Evolutionary conservation across 1,140 invertebrate genomes (phyloP), one percentile per base, ranked within the genome.

Genomic region (Tyrophagus putrescentiae): DNA sequence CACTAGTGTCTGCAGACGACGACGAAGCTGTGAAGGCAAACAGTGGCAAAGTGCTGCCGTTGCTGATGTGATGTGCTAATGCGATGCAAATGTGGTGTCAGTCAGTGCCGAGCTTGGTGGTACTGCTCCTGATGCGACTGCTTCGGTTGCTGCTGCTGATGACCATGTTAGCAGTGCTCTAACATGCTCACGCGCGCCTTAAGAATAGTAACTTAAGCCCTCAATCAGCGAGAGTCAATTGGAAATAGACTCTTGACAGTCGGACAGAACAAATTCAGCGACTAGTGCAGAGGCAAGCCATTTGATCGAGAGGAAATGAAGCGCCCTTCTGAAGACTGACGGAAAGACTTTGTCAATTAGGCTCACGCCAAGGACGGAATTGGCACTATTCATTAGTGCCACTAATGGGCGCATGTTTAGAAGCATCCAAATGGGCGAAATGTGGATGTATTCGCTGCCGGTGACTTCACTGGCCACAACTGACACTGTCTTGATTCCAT

Each of bases 151-250:
- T n/a, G n/a, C n/a, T n/a, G n/a, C n/a, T n/a, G n/a, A n/a, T n/a
- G 18, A 29, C 18, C 45, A 18, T 7, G 21, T 7, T 18, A 21
- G 45, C 23, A 48, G 45, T 29, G 45, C 21, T 7, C 31, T 48
- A 48, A 21, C n/a, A n/a, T n/a, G n/a, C n/a, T n/a, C n/a, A n/a
- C n/a, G n/a, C 6, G 9, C 36, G 18, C 7, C 18, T 6, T 48
- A 48, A 48, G 45, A 48, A 48, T 48, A 48, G 45, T 48, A 48
- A 48, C 45, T 48, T 48, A 48, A 48, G 45, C 45, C 45, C 45
- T 48, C 45, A 48, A 48, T 48, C 45, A 18, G 31, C 7, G 45
- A 21, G 18, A 48, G 45, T 48, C 45, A 48, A 48, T 48, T 48
- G 45, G 45, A 48, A 48, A 48, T 48, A 48, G 45, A 48, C 45